Evolutionary conservation across 2,113 vertebrate species (phyloP).

Genomic region (Sus scrofa): DNA sequence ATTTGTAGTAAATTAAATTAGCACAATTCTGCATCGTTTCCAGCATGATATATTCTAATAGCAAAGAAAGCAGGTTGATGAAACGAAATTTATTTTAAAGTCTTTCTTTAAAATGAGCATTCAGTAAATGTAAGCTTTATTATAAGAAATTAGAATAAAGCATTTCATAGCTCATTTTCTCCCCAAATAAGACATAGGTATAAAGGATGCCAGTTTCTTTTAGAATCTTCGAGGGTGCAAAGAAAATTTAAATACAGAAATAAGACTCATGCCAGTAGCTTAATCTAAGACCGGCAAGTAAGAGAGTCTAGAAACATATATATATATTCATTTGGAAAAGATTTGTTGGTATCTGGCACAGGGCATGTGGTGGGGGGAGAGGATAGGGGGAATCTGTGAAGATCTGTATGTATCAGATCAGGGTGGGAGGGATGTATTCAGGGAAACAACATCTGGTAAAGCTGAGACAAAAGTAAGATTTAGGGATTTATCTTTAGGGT

Average conservation of each 20-base stretch:
- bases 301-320: not conserved
- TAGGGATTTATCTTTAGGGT: not conserved
- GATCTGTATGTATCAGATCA: not conserved
- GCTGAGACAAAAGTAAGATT: not conserved
- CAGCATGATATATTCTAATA: not conserved
- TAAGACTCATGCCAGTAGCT: not conserved
- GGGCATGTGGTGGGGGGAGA: not conserved
- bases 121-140: slow-evolving; percentile 24
- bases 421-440: not conserved
- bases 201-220: slow-evolving; percentile 15
- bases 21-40: not conserved
- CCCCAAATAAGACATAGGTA: not conserved
- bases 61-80: slow-evolving; percentile 22
- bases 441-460: not conserved
- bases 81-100: slow-evolving; percentile 45
- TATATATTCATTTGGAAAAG: not conserved
- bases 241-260: not conserved
- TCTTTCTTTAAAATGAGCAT: slow-evolving; percentile 22
- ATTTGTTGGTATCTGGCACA: not conserved
- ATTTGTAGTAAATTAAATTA: not conserved
- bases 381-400: not conserved
- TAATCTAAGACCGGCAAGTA: not conserved
- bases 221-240: not conserved
- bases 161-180: slow-evolving; percentile 43
- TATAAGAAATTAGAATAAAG: slow-evolving; percentile 38